Evolutionary conservation across 2,888 invertebrate genomes (phyloP).

Genomic region (Apotomis turbidana): DNA sequence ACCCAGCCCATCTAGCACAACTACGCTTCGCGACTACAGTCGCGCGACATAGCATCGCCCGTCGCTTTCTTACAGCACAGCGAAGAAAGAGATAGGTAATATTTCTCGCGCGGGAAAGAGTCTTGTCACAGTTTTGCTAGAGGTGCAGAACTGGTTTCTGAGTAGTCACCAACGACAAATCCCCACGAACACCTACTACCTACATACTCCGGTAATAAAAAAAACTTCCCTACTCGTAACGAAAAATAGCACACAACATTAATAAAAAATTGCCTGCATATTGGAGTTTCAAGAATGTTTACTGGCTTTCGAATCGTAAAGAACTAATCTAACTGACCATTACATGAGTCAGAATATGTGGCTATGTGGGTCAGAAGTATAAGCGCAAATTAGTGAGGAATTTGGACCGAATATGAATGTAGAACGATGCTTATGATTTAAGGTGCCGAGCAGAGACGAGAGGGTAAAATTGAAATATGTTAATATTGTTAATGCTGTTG

Average conservation of each 20-base stretch:
- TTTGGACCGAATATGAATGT: constrained; percentile 26
- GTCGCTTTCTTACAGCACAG: no score
- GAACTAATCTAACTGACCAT: background rate
- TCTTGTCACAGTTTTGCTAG: no score
- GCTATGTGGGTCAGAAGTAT: constrained; percentile 24
- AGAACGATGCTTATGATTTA: constrained; percentile 21
- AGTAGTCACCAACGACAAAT: no score
- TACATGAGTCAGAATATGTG: constrained; percentile 28
- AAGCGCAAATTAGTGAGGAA: constrained; percentile 31
- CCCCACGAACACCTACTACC: no score
- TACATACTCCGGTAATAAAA: background rate
- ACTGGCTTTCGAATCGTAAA: constrained; percentile 12
- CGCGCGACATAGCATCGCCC: no score
- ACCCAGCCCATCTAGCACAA: no score
- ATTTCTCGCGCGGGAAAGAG: no score
- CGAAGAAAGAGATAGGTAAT: no score
- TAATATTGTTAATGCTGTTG: no score
- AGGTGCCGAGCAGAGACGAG: constrained; percentile 2
- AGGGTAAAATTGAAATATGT: no score
- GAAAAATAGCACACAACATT: background rate
- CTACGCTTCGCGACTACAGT: no score
- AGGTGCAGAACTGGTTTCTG: no score
- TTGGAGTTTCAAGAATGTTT: background rate
- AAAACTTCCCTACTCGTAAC: background rate
- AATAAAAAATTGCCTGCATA: background rate